Evolutionary conservation across 2,888 invertebrate genomes (phyloP), one percentile per base, ranked within the genome.

Genomic region (Brachynemurus nebulosus): DNA sequence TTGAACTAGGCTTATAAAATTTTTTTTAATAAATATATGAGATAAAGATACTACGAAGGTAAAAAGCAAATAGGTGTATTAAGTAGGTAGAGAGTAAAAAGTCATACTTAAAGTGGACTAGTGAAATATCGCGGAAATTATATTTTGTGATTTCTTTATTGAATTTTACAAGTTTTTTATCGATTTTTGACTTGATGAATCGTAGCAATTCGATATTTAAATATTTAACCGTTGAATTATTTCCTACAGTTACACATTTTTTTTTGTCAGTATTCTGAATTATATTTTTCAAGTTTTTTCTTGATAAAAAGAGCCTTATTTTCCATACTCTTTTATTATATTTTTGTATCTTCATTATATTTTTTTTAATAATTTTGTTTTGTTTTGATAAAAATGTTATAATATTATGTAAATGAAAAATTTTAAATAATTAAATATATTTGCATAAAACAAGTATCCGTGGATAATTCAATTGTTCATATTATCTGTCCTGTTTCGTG

Each of bases 401-500:
- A 6, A 33, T 33, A 8, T 8, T 25, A 8, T 8, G 11, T 25
- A 8, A n/a, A 25, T 25, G 8, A 25, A 33, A 33, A 33, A 33
- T 16, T 33, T 33, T 4, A 33, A 33, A 33, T 16, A 33, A 6
- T 6, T 33, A 14, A 16, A 9, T 16, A n/a, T 14, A 14, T 33
- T 33, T 33, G n/a, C 12, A 33, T 14, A 25, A 33, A 33, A 14
- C 9, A 33, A 14, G 30, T 37, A 6, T 37, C 37, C 37, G 4
- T 19, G 37, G 18, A 37, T 19, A 19, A 37, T 12, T 19, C 37
- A 37, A 20, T 37, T 37, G 37, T 37, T 37, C 6, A 37, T 19
- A 19, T 37, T 37, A 37, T 37, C 37, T 20, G 12, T 14, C 37
- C 20, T 20, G 37, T 37, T 37, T 37, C 20, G 37, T 37, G 37